Base-by-base conservation (phyloP, 2,888 invertebrate species). In the Lysandra bellargus region DNA sequence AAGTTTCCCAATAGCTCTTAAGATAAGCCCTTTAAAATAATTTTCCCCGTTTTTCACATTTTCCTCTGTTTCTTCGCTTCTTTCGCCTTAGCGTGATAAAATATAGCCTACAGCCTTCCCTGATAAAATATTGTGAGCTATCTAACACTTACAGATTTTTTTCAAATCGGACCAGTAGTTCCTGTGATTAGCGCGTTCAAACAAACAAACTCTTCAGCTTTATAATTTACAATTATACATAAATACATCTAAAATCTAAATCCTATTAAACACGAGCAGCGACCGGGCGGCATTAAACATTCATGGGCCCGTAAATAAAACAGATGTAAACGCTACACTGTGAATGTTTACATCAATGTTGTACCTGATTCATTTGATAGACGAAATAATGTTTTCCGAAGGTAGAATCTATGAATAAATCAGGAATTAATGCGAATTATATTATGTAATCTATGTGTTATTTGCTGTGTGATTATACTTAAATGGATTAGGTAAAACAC, bases 311-410 rank as follows among this genome's bases (percentile, higher is more conserved):
- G 23, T 33, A 69, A 37, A 69, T 17, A 37, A 69, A 69, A 69
- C 69, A 37, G 5, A 33, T 69, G 69, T 37, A 33, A 69, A 69
- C 2, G 12, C 17, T 69, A 37, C 33, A 14, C 33, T 12, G 69
- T 5, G 33, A 69, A 64, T 33, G 69, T 69, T 69, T 69, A 14
- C 12, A 69, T 69, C 69, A 69, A 69, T 69, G 33, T 69, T 69
- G 30, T 14, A 33, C 33, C 33, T 69, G 33, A 69, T 69, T 33
- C 69, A 33, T 69, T 69, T 33, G 69, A 33, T 33, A 69, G 14
- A 33, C 64, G 64, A 64, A 64, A 64, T 64, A 64, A 64, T 64
- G 23, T 64, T 9, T 64, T 30, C 30, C 2, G 9, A 2, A n/a
- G 23, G 61, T 64, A 23, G 23, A 64, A 9, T 9, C 61, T n/a